Conservation (phyloP, 2,113 vertebrate genomes). For the Syngnathus scovelli region DNA sequence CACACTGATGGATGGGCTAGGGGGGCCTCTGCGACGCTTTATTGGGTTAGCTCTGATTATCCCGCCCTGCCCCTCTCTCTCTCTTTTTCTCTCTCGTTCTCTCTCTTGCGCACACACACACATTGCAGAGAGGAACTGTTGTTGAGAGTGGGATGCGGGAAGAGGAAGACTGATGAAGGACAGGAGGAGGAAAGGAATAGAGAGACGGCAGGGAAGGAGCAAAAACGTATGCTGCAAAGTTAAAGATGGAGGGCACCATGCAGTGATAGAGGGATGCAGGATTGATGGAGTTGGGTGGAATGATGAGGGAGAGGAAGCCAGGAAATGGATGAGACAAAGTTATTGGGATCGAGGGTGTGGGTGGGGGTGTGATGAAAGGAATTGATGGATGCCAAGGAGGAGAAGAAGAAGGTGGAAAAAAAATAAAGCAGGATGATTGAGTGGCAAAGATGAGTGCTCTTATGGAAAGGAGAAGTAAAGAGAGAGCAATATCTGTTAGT, state of each 20-base stretch:
- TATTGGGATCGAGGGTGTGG: slow-evolving; percentile 45
- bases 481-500: slow-evolving; percentile 52
- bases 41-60: slow-evolving; percentile 99
- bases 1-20: slow-evolving; percentile 89
- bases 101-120: slow-evolving; percentile 11
- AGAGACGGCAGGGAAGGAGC: slow-evolving; percentile 9
- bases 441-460: slow-evolving; percentile 56
- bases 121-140: slow-evolving; percentile 49
- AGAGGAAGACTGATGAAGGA: slow-evolving; percentile 54
- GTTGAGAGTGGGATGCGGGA: slow-evolving; percentile 48
- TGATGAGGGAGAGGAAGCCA: slow-evolving; percentile 53
- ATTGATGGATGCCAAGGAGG: slow-evolving; percentile 49
- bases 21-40: slow-evolving; percentile 84
- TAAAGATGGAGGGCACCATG: slow-evolving; percentile 36
- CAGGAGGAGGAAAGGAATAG: slow-evolving; percentile 24
- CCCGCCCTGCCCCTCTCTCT: slow-evolving; percentile 77
- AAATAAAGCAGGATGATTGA: slow-evolving; percentile 54
- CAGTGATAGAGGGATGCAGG: slow-evolving; percentile 27
- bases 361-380: slow-evolving; percentile 50
- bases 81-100: slow-evolving; percentile 29
- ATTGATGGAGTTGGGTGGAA: slow-evolving; percentile 47
- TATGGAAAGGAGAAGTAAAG: slow-evolving; percentile 56
- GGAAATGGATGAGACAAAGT: slow-evolving; percentile 63
- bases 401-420: slow-evolving; percentile 52
- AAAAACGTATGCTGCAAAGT: slow-evolving; percentile 4